Evolutionary conservation across 1,140 invertebrate species (phyloP).

Genomic region (Grapholita molesta): DNA sequence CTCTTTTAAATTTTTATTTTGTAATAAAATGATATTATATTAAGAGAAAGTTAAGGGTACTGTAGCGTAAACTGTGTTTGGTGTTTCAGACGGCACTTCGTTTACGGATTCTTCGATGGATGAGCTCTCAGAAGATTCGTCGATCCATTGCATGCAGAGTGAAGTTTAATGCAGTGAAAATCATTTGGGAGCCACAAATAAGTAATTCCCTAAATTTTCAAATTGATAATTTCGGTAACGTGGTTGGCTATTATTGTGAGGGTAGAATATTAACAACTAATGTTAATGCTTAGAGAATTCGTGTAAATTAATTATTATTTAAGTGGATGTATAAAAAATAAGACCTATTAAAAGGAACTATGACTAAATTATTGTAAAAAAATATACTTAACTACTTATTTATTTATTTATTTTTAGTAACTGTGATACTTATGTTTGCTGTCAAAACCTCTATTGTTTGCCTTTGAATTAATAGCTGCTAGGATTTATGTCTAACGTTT

Average conservation of each 20-base stretch:
- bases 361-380: constrained; percentile 52
- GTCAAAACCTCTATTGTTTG: constrained; percentile 21
- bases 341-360: constrained; percentile 9
- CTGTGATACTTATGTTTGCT: constrained; percentile 58
- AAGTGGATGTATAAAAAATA: not conserved
- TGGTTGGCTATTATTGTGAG: not conserved
- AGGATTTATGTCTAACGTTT: not conserved
- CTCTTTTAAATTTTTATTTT: not conserved
- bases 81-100: constrained; percentile 65
- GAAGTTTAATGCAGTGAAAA: constrained; percentile 77
- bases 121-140: constrained; percentile 89
- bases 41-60: not conserved
- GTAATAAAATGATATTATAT: not conserved
- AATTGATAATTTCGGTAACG: not conserved
- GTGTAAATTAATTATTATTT: not conserved
- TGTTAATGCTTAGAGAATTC: not conserved
- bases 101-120: constrained; percentile 88
- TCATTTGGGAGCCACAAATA: not conserved
- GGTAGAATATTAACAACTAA: not conserved
- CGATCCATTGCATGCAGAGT: constrained; percentile 87
- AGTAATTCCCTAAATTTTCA: not conserved
- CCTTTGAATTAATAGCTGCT: constrained; percentile 10
- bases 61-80: not conserved
- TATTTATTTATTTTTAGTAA: constrained; percentile 64
- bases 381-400: constrained; percentile 49